Evolutionary conservation across 2,113 vertebrate genomes (phyloP).

Genomic region (Embiotoca jacksoni): DNA sequence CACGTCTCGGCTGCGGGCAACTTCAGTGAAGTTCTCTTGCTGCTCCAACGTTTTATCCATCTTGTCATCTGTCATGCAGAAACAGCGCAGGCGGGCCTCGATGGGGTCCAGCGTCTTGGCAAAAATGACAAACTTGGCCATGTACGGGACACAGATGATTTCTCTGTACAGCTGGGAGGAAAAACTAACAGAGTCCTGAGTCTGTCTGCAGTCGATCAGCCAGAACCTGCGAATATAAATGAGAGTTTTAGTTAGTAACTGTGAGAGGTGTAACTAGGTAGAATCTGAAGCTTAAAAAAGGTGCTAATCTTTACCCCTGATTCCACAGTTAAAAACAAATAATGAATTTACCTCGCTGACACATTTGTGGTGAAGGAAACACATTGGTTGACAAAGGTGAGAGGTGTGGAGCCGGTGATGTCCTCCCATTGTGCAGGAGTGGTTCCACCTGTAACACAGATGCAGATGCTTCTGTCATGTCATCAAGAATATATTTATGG

Average conservation of each 20-base stretch:
- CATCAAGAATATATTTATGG: neutral
- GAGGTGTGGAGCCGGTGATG: constrained; percentile 96
- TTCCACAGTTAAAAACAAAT: neutral
- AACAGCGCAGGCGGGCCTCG: constrained; percentile 95
- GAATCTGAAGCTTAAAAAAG: neutral
- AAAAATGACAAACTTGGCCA: constrained; percentile 99
- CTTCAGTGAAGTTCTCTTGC: constrained; percentile 98
- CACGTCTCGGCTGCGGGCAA: constrained; percentile 96
- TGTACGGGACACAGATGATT: constrained; percentile 98
- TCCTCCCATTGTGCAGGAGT: constrained; percentile 99
- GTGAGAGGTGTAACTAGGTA: neutral
- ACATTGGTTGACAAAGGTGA: constrained; percentile 97
- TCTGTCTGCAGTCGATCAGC: constrained; percentile 98
- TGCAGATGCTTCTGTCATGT: neutral
- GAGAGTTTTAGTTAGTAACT: constrained; percentile 13
- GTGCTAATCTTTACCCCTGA: neutral
- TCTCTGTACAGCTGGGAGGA: constrained; percentile 96
- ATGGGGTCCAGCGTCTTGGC: constrained; percentile 98
- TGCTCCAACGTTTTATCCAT: constrained; percentile 99
- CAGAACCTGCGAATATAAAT: constrained; percentile 88
- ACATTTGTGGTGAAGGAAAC: constrained; percentile 99
- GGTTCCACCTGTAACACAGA: constrained; percentile 90
- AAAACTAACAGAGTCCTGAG: constrained; percentile 95
- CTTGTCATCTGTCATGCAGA: constrained; percentile 99
- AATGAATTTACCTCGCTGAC: constrained; percentile 90